A percentile compares a stretch with the other conserved stretches of the same genome.
Conservation (phyloP, 2,797 vertebrate genomes). For the Danio albolineatus region DNA sequence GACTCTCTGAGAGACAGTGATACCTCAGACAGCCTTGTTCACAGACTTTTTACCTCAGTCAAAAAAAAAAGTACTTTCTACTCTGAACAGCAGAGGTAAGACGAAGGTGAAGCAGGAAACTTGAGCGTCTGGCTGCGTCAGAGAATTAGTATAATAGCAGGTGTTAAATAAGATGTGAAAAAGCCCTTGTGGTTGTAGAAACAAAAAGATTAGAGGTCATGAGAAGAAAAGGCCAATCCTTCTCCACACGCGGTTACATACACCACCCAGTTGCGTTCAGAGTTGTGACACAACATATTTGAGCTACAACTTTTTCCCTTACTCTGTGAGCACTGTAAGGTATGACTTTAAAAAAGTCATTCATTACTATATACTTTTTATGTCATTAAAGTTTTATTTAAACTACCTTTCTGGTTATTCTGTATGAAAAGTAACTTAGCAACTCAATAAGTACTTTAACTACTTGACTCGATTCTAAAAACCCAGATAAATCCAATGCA, state of each 20-base stretch:
- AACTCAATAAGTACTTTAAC: too few species aligned
- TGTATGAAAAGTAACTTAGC: too few species aligned
- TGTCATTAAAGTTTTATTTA: too few species aligned
- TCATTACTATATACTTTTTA: too few species aligned
- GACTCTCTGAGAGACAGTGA: background rate
- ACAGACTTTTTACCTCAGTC: constrained; percentile 6
- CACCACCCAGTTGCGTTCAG: background rate
- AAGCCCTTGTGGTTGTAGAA: background rate
- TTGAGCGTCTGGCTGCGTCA: background rate
- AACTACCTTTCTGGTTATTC: too few species aligned
- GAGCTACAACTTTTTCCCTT: background rate
- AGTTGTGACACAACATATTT: background rate
- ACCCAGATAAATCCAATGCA: too few species aligned
- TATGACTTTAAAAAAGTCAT: too few species aligned
- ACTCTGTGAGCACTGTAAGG: too few species aligned
- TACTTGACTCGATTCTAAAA: too few species aligned
- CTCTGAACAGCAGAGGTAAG: background rate
- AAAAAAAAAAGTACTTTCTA: background rate
- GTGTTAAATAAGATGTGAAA: background rate
- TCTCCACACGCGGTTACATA: background rate
- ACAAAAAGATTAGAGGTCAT: background rate
- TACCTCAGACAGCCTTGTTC: constrained; percentile 21
- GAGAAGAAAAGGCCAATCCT: background rate
- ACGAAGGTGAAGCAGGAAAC: background rate
- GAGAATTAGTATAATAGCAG: background rate